phyloP scores from a whole-genome alignment of 2,113 vertebrate species.

The Eclectus roratus region DNA sequence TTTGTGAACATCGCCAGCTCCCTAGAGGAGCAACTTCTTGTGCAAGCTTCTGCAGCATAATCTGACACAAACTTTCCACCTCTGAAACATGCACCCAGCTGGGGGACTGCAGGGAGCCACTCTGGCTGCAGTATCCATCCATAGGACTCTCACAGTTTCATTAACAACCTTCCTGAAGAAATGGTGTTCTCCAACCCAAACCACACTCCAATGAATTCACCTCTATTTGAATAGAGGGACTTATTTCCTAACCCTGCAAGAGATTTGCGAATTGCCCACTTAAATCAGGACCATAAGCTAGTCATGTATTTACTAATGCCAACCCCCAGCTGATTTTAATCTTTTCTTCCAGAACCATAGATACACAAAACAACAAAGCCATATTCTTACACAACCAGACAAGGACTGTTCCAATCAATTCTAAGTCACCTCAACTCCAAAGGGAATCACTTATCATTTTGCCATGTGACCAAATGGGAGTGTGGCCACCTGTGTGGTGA shows the following conservation, averaged over 20 bases:
- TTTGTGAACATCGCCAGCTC: neutral
- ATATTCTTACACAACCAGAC: neutral
- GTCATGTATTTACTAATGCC: neutral
- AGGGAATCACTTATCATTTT: neutral
- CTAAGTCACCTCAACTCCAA: neutral
- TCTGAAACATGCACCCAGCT: neutral
- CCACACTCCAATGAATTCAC: neutral
- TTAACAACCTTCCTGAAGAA: neutral
- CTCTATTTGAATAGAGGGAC: neutral
- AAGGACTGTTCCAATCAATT: neutral
- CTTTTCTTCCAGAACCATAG: neutral
- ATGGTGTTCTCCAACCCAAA: neutral
- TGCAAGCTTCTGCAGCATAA: neutral
- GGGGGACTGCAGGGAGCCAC: neutral
- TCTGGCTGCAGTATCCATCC: neutral
- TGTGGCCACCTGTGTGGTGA: accelerated
- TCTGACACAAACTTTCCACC: neutral
- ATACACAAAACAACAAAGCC: neutral
- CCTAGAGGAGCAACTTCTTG: neutral
- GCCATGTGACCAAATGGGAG: neutral
- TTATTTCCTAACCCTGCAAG: neutral
- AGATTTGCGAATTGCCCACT: neutral
- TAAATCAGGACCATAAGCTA: neutral
- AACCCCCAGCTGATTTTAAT: neutral
- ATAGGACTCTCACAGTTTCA: neutral